Conservation (phyloP, 53 echinoderm and acorn worm species). For the Holothuria scabra region DNA sequence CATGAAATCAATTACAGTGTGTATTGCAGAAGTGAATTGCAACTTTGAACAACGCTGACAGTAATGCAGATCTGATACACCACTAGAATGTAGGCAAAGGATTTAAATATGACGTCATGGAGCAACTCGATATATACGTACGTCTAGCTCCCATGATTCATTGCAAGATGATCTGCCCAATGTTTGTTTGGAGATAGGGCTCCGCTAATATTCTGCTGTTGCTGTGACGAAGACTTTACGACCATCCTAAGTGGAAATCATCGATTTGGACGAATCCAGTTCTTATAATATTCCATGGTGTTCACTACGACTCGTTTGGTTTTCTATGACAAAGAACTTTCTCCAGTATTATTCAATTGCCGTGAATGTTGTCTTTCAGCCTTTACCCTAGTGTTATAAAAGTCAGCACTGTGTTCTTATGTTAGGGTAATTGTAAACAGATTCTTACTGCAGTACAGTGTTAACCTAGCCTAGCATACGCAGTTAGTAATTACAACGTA, state of each 20-base stretch:
- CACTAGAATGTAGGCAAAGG: too few relatives aligned
- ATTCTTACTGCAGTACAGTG: too few relatives aligned
- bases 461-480: too few relatives aligned
- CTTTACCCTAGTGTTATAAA: slow-evolving; percentile 10
- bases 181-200: neutral
- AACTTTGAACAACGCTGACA: too few relatives aligned
- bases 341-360: neutral
- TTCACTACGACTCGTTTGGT: neutral
- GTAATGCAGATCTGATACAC: too few relatives aligned
- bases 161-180: neutral
- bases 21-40: too few relatives aligned
- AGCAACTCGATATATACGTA: neutral
- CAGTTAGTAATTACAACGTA: too few relatives aligned
- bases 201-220: too few relatives aligned
- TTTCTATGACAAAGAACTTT: slow-evolving; percentile 24
- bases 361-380: slow-evolving; percentile 1
- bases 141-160: slow-evolving; percentile 3
- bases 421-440: neutral
- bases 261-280: neutral
- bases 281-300: neutral
- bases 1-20: too few relatives aligned
- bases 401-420: neutral
- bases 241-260: too few relatives aligned
- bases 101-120: too few relatives aligned
- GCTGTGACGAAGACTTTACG: too few relatives aligned